A percentile compares a stretch with the other conserved stretches of the same genome.
phyloP scores from a whole-genome alignment of 2,113 vertebrate genomes.

The Pyrgilauda ruficollis region DNA sequence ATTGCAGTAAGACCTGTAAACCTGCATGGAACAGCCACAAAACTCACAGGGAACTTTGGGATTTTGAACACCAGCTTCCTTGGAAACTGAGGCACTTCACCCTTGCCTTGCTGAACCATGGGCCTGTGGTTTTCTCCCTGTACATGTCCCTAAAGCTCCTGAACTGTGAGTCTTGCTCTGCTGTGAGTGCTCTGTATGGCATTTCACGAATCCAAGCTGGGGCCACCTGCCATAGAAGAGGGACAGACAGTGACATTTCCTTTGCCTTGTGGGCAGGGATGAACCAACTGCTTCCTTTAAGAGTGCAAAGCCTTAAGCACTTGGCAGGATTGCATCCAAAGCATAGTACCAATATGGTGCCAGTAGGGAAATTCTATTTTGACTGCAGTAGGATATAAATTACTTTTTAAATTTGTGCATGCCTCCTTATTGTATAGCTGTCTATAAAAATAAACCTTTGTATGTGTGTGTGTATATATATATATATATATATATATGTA shows the following conservation, averaged over 20 bases:
- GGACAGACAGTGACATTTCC: neutral
- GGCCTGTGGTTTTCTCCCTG: fast-evolving
- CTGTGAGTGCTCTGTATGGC: fast-evolving
- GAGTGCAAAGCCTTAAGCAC: neutral
- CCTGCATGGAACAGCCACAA: neutral
- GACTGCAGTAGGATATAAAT: neutral
- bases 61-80: neutral
- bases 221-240: neutral
- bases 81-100: neutral
- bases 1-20: neutral
- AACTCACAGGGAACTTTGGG: neutral
- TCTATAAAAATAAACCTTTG: neutral
- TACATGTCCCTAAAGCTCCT: fast-evolving
- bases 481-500: too few relatives aligned
- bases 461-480: too few relatives aligned
- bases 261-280: neutral
- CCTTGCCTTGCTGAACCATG: neutral
- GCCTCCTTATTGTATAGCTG: fast-evolving
- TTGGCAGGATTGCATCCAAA: neutral
- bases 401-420: neutral
- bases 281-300: neutral
- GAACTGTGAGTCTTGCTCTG: neutral
- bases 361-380: neutral
- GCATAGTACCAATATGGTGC: fast-evolving
- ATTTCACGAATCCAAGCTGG: neutral